Base-by-base conservation (phyloP, 2,797 vertebrate genomes). In the Phalloptychus januarius region DNA sequence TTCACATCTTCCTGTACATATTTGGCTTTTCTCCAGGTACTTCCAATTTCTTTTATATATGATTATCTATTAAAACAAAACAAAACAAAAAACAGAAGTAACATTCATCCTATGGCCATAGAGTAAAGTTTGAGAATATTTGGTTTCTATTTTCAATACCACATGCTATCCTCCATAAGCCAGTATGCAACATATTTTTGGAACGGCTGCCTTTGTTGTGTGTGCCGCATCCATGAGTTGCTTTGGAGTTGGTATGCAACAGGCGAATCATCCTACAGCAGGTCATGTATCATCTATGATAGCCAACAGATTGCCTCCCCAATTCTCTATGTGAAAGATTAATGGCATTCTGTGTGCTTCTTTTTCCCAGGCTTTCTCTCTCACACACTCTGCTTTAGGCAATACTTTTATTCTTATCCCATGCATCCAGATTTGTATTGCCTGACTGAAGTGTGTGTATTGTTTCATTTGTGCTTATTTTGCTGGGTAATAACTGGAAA, bases 261-360 rank as follows among this genome's bases (percentile, higher is more conserved):
- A 92, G 91, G 88, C 84, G 67, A 89, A 44, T 84, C 84, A 63
- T 84, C 88, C 83, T 83, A 91, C 82, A 83, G 88, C 79, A n/a
- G 89, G 82, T 90, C 91, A 92, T 94, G 93, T 90, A 95, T 95
- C 94, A 95, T 93, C 89, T 87, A 92, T 94, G 94, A 94, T 93
- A 90, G 93, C 88, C 85, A 88, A 87, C 88, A 94, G 93, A 95
- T 93, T 94, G 93, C 93, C 87, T 93, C 82, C 83, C 77, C 89
- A 88, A 89, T 91, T 81, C 87, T 87, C 71, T 78, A 80, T 87
- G 89, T 87, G 89, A 93, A 91, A 94, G 94, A 95, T 95, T 94
- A 93, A 94, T 94, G 85, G 83, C 85, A 87, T 81, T 74, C 82
- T 84, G 75, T 83, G 74, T 90, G 87, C 72, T 50, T 72, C 72